Evolutionary conservation across 2,113 vertebrate species (phyloP).

Genomic region (Acinonyx jubatus): DNA sequence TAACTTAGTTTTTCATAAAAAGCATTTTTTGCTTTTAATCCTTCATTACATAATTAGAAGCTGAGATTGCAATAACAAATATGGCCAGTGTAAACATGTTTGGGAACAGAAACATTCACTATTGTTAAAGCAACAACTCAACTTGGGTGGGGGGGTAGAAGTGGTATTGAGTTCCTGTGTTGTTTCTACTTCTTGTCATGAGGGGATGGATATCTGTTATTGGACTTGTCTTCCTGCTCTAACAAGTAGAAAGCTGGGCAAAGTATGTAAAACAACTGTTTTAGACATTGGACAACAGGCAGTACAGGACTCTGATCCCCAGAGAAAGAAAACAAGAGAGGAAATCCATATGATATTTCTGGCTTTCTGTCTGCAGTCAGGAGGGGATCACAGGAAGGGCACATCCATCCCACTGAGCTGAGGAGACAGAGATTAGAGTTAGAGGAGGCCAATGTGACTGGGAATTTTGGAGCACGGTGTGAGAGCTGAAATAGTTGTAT

Average conservation of each 20-base stretch:
- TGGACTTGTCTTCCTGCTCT: not conserved
- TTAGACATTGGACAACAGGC: not conserved
- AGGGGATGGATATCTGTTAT: accelerated
- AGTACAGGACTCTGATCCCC: not conserved
- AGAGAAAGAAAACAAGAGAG: not conserved
- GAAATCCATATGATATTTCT: not conserved
- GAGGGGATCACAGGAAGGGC: not conserved
- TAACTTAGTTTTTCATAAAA: not conserved
- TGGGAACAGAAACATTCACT: not conserved
- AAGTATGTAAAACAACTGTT: not conserved
- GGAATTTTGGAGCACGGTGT: not conserved
- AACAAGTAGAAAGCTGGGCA: not conserved
- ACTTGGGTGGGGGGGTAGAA: not conserved
- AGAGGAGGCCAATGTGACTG: not conserved
- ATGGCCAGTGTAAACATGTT: not conserved
- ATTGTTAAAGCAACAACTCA: not conserved
- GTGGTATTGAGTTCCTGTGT: not conserved
- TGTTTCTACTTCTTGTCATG: not conserved
- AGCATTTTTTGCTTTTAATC: not conserved
- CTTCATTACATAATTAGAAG: not conserved
- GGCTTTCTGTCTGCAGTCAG: not conserved
- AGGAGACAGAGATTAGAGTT: not conserved
- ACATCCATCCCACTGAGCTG: accelerated
- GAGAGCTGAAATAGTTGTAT: not conserved
- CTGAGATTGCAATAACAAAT: not conserved